Conservation (phyloP, 2,797 vertebrate species). For the Pempheris klunzingeri region DNA sequence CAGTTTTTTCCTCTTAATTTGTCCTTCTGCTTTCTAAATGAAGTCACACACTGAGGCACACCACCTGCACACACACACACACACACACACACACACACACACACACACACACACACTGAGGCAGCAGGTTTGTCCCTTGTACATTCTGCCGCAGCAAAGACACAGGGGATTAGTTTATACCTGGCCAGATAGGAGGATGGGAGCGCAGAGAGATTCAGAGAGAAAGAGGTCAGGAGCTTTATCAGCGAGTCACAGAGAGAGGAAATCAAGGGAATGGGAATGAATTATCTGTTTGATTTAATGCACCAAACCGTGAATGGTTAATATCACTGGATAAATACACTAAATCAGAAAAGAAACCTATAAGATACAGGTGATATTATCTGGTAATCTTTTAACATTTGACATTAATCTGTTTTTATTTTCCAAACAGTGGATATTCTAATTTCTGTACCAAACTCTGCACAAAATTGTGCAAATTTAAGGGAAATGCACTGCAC, state of each 20-base stretch:
- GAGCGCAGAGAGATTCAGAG: constrained; percentile 18
- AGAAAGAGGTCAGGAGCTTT: constrained; percentile 44
- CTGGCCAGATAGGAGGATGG: constrained; percentile 43
- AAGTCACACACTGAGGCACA: constrained; percentile 2
- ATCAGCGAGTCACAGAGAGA: constrained; percentile 11
- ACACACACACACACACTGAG: constrained; percentile 27
- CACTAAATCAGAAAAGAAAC: neutral
- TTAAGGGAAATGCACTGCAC: neutral
- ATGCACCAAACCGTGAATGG: neutral
- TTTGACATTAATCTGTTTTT: neutral
- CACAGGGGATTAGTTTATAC: constrained; percentile 57
- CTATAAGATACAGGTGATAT: neutral
- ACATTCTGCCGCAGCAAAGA: constrained; percentile 41
- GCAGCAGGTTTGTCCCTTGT: constrained; percentile 35
- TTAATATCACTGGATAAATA: neutral
- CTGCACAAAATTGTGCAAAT: neutral
- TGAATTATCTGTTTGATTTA: neutral
- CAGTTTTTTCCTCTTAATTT: neutral
- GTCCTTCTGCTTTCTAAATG: constrained; percentile 7
- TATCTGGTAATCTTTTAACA: neutral
- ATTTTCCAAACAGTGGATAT: neutral
- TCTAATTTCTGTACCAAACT: neutral
- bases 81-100: constrained; percentile 32
- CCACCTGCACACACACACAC: constrained; percentile 17
- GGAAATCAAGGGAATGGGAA: constrained; percentile 6